Base-by-base conservation (phyloP, 2,113 vertebrate species). In the Dryoscopus gambensis region DNA sequence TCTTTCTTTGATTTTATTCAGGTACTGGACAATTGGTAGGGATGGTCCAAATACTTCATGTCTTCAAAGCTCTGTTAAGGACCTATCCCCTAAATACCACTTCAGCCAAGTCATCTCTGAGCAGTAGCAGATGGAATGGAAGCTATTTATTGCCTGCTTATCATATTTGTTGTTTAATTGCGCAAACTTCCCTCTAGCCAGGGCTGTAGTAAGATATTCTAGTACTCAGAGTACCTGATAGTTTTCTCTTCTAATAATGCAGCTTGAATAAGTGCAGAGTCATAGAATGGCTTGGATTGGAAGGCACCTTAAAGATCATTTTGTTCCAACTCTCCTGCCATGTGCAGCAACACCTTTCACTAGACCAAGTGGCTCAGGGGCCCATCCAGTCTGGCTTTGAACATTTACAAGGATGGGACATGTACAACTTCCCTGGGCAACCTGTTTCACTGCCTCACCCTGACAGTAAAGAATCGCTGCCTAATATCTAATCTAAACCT, bases 301-400 rank as follows among this genome's bases (percentile, higher is more conserved):
- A 89, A 76, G 47, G 2, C 20, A 35, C 30, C 17, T 35, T 47
- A 40, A 47, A 40, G 17, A 18, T 60, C 8, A 50, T 24, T 3
- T 53, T 21, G 5, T 55, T 76, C 16, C 39, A 68, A 11, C 39
- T 25, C 24, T 11, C 9, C 30, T 89, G 40, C n/a, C 30, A 13
- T 3, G 2, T 53, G 3, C n/a, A 82, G 40, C 0, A 2, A 27
- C 14, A 35, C 6, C 4, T 83, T 68, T 62, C 40, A 76, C 14
- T 31, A 62, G 24, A 40, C 46, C 40, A 27, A 7, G 39, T 53
- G 13, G n/a, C n/a, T 76, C 47, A 47, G n/a, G 40, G n/a, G 9
- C 35, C 30, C 14, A 47, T 31, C n/a, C 25, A 62, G 10, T n/a
- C 30, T 47, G 30, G 8, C 11, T 47, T 47, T 62, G 21, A 75